Conservation (phyloP, 2,888 invertebrate genomes). For the Lucinisca nassula region DNA sequence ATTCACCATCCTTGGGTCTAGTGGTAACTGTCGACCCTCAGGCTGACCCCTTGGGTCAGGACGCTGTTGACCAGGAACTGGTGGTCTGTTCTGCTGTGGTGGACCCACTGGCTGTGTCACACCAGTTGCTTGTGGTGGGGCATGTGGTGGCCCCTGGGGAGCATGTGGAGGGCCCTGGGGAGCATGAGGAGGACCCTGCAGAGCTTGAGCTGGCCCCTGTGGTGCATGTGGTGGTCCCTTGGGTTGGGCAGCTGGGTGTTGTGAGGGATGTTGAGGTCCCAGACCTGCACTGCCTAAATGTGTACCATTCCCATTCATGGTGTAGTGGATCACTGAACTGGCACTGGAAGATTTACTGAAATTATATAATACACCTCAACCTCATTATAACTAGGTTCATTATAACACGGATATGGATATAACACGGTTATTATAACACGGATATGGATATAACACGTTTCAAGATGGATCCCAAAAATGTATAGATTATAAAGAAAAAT, state of each 20-base stretch:
- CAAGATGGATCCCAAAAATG: too few relatives aligned
- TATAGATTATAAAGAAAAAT: too few relatives aligned
- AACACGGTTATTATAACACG: too few relatives aligned
- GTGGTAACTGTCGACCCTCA: not conserved
- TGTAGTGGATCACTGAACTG: conserved; percentile 83
- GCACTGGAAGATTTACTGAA: conserved; percentile 83
- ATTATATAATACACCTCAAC: too few relatives aligned
- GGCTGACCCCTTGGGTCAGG: conserved; percentile 28
- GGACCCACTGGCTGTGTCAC: not conserved
- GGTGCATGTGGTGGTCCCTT: conserved; percentile 62
- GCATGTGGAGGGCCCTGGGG: conserved; percentile 55
- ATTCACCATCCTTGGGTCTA: not conserved
- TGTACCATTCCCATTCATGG: conserved; percentile 80
- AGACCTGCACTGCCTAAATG: conserved; percentile 27
- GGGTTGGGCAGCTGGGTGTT: conserved; percentile 51
- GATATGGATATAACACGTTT: too few relatives aligned
- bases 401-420: too few relatives aligned
- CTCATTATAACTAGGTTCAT: too few relatives aligned
- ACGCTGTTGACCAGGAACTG: conserved; percentile 10
- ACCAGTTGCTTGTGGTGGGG: conserved; percentile 40
- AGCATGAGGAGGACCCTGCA: conserved; percentile 35
- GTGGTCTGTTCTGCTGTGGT: not conserved
- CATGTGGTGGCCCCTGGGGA: conserved; percentile 63
- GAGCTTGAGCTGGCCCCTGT: conserved; percentile 1
- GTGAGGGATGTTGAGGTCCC: conserved; percentile 21